These are phyloP conservation scores for Melipona beecheii DNA, from an alignment of 2,888 invertebrate genomes.

Conservation along the genomic window DNA sequence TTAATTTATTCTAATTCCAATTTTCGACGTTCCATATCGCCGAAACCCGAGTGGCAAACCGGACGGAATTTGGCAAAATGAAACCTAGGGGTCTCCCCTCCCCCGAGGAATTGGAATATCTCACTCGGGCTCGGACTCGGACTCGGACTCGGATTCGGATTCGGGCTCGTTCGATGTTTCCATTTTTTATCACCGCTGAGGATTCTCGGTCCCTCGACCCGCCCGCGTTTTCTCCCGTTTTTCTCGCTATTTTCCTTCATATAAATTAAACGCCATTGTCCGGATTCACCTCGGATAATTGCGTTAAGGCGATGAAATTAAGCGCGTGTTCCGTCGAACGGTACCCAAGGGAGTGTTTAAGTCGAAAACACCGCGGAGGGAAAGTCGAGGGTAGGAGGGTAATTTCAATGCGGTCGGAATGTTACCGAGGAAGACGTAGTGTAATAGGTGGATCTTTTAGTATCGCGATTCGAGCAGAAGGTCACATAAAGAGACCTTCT, in stretches of 20 bases:
- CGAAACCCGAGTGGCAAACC: neutral
- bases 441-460: neutral
- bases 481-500: neutral
- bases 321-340: neutral
- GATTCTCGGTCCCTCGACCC: neutral
- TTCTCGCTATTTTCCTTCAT: neutral
- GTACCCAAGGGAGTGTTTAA: neutral
- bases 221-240: too few species aligned
- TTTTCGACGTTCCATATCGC: neutral
- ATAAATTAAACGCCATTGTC: neutral
- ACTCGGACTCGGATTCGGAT: too few species aligned
- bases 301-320: neutral
- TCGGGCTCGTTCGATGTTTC: neutral
- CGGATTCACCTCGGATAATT: neutral
- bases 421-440: too few species aligned
- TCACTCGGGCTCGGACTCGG: too few species aligned
- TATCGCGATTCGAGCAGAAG: neutral
- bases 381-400: too few species aligned
- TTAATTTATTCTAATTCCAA: slow-evolving; percentile 44
- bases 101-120: neutral
- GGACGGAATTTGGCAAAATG: neutral
- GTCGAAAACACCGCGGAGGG: too few species aligned
- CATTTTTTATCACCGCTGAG: neutral
- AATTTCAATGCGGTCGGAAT: neutral
- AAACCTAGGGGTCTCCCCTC: neutral